phyloP scores from a whole-genome alignment of 2,888 invertebrate species.

The Chalcosyrphus nemorum region DNA sequence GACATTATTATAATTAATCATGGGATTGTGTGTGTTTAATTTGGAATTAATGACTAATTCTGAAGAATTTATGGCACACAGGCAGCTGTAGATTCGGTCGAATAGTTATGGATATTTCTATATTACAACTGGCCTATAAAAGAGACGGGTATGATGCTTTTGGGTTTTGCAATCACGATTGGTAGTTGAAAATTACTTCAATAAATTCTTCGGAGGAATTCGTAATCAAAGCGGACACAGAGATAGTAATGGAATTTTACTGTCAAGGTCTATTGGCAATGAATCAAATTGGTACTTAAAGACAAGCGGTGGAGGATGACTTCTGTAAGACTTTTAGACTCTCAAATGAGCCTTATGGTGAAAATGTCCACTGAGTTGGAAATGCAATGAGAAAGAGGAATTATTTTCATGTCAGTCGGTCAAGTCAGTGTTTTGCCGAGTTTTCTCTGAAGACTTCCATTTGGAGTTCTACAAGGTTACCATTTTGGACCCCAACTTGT shows the following conservation, averaged over 20 bases:
- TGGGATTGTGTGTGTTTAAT: constrained; percentile 66
- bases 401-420: too few relatives aligned
- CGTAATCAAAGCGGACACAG: neutral
- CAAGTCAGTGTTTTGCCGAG: too few relatives aligned
- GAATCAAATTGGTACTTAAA: neutral
- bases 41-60: constrained; percentile 65
- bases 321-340: too few relatives aligned
- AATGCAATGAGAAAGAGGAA: too few relatives aligned
- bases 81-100: constrained; percentile 26
- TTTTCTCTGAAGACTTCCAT: too few relatives aligned
- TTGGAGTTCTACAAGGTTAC: too few relatives aligned
- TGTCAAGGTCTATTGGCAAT: neutral
- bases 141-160: neutral
- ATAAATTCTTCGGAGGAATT: constrained; percentile 5
- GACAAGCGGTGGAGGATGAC: too few relatives aligned
- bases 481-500: too few relatives aligned
- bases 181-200: constrained; percentile 35
- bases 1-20: constrained; percentile 67
- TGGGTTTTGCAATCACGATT: neutral
- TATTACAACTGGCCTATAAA: neutral
- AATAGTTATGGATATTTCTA: neutral
- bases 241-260: neutral
- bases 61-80: constrained; percentile 50
- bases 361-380: too few relatives aligned
- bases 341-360: too few relatives aligned